phyloP scores from a whole-genome alignment of 1,140 invertebrate species.

The Brachionus paranguensis region DNA sequence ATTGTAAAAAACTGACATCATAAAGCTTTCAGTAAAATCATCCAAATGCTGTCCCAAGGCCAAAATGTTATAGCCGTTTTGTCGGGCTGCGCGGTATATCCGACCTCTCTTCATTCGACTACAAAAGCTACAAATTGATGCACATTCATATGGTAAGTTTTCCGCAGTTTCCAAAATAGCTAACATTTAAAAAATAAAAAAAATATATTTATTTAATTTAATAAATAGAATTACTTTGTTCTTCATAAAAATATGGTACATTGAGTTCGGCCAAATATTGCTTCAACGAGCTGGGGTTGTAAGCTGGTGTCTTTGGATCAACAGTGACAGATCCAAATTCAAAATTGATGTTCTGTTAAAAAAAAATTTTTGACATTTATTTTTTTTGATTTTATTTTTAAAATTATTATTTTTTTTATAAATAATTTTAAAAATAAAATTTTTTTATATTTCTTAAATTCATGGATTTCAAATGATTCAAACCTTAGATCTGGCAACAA shows the following conservation, averaged over 20 bases:
- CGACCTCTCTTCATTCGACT: constrained; percentile 66
- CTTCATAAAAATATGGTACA: constrained; percentile 68
- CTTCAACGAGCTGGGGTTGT: constrained; percentile 65
- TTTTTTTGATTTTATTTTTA: background rate
- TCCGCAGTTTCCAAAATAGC: constrained; percentile 58
- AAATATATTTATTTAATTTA: background rate
- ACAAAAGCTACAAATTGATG: constrained; percentile 63
- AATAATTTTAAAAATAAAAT: too few relatives aligned
- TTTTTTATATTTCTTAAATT: too few relatives aligned
- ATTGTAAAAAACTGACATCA: constrained; percentile 74
- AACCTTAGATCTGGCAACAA: constrained; percentile 60
- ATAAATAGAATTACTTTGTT: constrained; percentile 54
- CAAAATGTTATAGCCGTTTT: constrained; percentile 73
- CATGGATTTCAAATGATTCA: background rate
- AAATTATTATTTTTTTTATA: too few relatives aligned
- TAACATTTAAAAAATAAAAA: constrained; percentile 45
- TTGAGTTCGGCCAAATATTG: constrained; percentile 64
- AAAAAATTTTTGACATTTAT: constrained; percentile 3
- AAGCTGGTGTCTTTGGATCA: constrained; percentile 62
- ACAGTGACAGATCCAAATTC: constrained; percentile 70
- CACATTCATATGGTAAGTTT: constrained; percentile 53
- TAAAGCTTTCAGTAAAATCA: constrained; percentile 73
- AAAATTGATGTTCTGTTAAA: constrained; percentile 65
- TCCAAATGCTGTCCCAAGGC: constrained; percentile 79
- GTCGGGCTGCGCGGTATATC: constrained; percentile 68